Evolutionary conservation across 2,113 vertebrate species (phyloP), one percentile per base, ranked within the genome.

Genomic region (Solenodon paradoxus): DNA sequence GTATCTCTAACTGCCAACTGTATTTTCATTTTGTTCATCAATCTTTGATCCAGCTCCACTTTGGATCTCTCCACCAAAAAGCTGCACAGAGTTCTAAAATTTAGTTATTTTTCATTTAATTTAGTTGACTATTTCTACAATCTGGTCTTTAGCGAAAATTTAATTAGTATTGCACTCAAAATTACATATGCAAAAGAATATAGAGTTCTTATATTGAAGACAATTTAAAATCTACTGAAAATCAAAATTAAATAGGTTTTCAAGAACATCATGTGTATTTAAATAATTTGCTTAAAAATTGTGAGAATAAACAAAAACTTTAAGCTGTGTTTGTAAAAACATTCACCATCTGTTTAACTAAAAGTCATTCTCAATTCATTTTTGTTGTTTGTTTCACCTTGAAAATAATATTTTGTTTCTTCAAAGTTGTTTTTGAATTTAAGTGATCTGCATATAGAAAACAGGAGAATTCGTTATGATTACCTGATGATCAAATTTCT

Each of bases 271-370:
- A 66, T 8, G 84, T 92, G 28, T 85, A 51, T 57, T 28, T 61
- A 81, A 94, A 74, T 81, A 38, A 85, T 74, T 79, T 89, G 42
- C 59, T 82, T 78, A 28, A 94, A 51, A 10, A 72, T 57, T 81
- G 92, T 42, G 49, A 72, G 13, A 94, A 85, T 77, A 91, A 72
- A 90, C 47, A 83, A 77, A 9, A 87, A 35, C 8, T 77, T 68
- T 61, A 79, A 49, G n/a, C 35, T 51, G 10, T 64, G 11, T 75
- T 93, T 84, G 17, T 61, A 81, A 95, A 95, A 68, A 63, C 5
- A 64, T 97, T 42, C 38, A 22, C n/a, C 88, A 19, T 87, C n/a
- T 96, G 6, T 95, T 95, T 92, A 88, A 81, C 24, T 93, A 38
- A 85, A 15, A 66, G 5, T 49, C 1, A 42, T 72, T 95, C 9